These are phyloP conservation scores for Brachyhypopomus gauderio DNA, from an alignment of 2,113 vertebrate species.

Conservation along the genomic window DNA sequence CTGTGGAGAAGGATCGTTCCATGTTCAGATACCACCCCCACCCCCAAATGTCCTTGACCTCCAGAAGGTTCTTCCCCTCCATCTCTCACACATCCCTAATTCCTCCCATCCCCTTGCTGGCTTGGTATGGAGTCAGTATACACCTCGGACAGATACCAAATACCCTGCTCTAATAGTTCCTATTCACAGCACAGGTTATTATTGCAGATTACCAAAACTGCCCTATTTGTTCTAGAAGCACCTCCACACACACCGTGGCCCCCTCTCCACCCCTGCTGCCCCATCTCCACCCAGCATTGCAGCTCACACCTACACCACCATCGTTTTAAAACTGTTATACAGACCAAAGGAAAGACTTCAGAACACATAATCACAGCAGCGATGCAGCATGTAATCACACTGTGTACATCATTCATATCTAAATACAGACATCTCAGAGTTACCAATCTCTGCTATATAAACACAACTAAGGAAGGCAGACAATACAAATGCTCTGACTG, in stretches of 20 bases:
- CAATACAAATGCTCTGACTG: conserved; percentile 44
- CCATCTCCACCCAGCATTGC: conserved; percentile 10
- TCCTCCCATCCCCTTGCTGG: neutral
- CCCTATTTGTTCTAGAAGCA: neutral
- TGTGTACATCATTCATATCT: conserved; percentile 17
- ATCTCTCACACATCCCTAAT: neutral
- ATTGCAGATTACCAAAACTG: conserved; percentile 23
- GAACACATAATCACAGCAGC: neutral
- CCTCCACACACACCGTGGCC: neutral
- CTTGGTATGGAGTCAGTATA: neutral
- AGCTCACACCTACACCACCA: neutral
- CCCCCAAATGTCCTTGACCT: conserved; percentile 75
- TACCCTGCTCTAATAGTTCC: neutral
- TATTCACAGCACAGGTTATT: neutral
- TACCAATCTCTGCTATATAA: conserved; percentile 7
- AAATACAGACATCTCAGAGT: conserved; percentile 27
- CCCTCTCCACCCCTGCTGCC: neutral
- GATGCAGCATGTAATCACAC: conserved; percentile 17
- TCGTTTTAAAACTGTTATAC: conserved; percentile 18
- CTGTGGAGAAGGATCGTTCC: conserved; percentile 68
- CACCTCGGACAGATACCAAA: neutral
- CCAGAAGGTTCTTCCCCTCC: conserved; percentile 34
- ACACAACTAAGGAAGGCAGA: conserved; percentile 19
- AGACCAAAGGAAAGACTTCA: conserved; percentile 1
- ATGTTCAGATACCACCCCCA: conserved; percentile 72